Base-by-base conservation (phyloP, 2,888 invertebrate genomes). In the Chalcis sispes region DNA sequence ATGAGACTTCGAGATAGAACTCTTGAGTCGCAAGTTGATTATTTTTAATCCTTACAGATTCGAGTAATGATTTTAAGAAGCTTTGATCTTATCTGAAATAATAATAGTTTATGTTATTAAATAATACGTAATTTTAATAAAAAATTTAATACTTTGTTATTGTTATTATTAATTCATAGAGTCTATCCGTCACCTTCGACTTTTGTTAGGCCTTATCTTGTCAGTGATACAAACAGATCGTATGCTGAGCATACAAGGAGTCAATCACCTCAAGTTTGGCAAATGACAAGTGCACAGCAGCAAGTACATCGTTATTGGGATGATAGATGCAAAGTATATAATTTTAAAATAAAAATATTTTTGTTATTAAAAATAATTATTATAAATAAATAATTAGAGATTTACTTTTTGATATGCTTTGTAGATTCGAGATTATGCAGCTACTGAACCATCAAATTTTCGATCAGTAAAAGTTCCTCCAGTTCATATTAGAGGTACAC, bases 41-140 rank as follows among this genome's bases (percentile, higher is more conserved):
- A 56, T 66, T 58, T 74, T 50, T 78, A 80, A 70, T 85, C 85
- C 86, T 81, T 79, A 82, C 76, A 67, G 84, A 87, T 84, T 86
- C 82, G 83, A 79, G 84, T 81, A 67, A 79, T 87, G 87, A 87
- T 15, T 2, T 23, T 70, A 58, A 62, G 75, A 81, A 84, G 79
- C 83, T 87, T 87, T 87, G 87, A 87, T 87, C 87, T 87, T 87
- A 87, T 86, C 86, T 87, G 87, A 87, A 54, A 54, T 42, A 69
- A 42, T 59, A 36, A 23, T n/a, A 29, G 8, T n/a, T 40, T 46
- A n/a, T n/a, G n/a, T n/a, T n/a, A 58, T 58, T 7, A 58, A 46
- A 48, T 23, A 13, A 52, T 40, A 25, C 23, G 25, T 20, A 36
- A 27, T 2, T 52, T 40, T 61, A 23, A 61, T 23, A 18, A 23